Base-by-base conservation (phyloP, 92 coral and sea anemone species). In the Umimayanthus kanabou region DNA sequence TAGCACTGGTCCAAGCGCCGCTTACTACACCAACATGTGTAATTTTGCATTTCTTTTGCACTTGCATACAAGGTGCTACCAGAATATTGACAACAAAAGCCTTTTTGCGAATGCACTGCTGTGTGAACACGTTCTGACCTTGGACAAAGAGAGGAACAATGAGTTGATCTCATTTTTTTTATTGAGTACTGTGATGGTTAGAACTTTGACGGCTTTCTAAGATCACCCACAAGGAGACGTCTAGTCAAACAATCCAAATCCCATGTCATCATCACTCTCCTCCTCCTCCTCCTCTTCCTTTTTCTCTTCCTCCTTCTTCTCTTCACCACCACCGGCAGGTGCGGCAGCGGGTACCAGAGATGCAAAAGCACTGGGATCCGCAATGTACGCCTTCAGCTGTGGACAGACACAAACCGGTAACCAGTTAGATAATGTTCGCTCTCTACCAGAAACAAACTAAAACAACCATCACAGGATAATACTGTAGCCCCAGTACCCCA, bases 261-360 rank as follows among this genome's bases (percentile, higher is more conserved):
- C 99, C 97, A 97, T 97, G 55, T 95, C 98, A 28, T 97, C 99
- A 90, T 97, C 99, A 91, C 98, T 97, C 86, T 96, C 98, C 69
- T 95, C 98, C 73, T 93, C 98, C 47, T 94, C 94, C 72, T 96
- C 98, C n/a, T 94, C 94, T 57, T 93, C 98, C 81, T 93, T 87
- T 93, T 96, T 91, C 87, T 94, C 83, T 72, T 91, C 94, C 78
- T 92, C 91, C n/a, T 87, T 77, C 39, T 89, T 95, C 80, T 91
- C 93, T 16, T 82, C 96, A 64, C 88, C 91, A 40, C 88, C 91
- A 26, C 88, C 92, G 1, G 89, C 87, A 65, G 91, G 91, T 4
- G 90, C 89, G 15, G 95, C 93, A 13, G 91, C 97, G 4, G 95
- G 87, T 2, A 91, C 88, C 65, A 88, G 87, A 23, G 85, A 85